A percentile compares a stretch with the other conserved stretches of the same genome.
These are phyloP conservation scores for Nylanderia fulva DNA, from an alignment of 1,140 invertebrate species.

Conservation along the genomic window DNA sequence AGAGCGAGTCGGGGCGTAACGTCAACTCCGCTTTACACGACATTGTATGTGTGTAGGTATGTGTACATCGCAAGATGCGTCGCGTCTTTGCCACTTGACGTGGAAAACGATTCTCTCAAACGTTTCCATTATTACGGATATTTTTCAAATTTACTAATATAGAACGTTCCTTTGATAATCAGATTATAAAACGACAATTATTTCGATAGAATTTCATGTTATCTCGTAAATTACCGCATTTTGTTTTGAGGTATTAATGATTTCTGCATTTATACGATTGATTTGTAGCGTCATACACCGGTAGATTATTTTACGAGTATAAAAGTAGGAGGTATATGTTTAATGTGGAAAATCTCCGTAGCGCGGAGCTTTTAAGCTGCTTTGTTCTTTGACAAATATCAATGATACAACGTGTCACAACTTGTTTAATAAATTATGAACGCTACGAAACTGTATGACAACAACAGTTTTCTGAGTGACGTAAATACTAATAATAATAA, in stretches of 20 bases:
- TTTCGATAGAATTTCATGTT: background rate
- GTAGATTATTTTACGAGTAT: slow-evolving; percentile 7
- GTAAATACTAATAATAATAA: slow-evolving; percentile 60
- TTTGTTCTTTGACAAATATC: slow-evolving; percentile 48
- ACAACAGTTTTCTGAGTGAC: slow-evolving; percentile 51
- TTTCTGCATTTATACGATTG: background rate
- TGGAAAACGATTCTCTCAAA: background rate
- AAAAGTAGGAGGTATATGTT: slow-evolving; percentile 12
- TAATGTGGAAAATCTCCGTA: slow-evolving; percentile 17
- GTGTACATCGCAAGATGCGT: slow-evolving; percentile 2
- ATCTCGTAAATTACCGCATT: background rate
- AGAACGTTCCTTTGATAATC: background rate
- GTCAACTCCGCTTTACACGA: slow-evolving; percentile 13
- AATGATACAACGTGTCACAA: slow-evolving; percentile 51
- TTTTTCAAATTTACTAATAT: background rate
- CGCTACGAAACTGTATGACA: slow-evolving; percentile 38
- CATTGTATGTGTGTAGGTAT: background rate
- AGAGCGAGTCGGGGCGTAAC: background rate
- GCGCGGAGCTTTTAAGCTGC: slow-evolving; percentile 30
- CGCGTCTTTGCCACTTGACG: background rate
- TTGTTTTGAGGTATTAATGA: background rate
- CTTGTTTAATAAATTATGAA: slow-evolving; percentile 60
- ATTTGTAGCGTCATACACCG: background rate
- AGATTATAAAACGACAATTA: background rate
- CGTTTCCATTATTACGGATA: no score